Percentiles rank a stretch among this genome's conserved stretches.
These are phyloP conservation scores for Sclerurus mexicanus DNA, from an alignment of 2,113 vertebrate species.

Conservation along the genomic window DNA sequence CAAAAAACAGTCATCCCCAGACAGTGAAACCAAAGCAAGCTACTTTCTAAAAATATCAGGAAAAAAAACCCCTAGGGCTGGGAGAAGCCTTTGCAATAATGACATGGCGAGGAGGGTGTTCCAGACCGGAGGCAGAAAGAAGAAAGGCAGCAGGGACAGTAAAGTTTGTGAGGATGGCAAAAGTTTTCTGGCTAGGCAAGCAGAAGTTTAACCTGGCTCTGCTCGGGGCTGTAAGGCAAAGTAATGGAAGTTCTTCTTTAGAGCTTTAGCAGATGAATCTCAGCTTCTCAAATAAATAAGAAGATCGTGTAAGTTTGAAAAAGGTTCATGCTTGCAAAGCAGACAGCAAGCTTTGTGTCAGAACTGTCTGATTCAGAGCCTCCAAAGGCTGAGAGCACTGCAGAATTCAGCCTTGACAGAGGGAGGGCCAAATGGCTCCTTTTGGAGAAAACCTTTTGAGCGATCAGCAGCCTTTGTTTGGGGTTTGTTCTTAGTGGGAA, in stretches of 20 bases:
- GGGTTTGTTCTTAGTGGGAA: background rate
- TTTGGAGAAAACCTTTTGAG: background rate
- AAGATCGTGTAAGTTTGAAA: background rate
- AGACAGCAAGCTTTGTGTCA: background rate
- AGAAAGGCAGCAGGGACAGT: background rate
- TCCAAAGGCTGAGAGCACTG: background rate
- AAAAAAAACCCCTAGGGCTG: background rate
- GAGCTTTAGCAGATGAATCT: background rate
- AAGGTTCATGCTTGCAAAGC: background rate
- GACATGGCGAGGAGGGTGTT: background rate
- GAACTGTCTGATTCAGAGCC: background rate
- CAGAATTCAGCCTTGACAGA: background rate
- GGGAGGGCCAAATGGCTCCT: fast-evolving
- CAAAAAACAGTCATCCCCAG: conserved; percentile 8
- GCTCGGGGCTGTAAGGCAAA: background rate
- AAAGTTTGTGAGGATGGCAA: background rate
- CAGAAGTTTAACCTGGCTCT: background rate
- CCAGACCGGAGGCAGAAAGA: background rate
- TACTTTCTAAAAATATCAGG: conserved; percentile 47
- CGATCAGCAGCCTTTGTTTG: background rate
- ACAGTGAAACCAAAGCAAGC: conserved; percentile 34
- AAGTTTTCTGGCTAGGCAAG: background rate
- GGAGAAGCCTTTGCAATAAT: conserved; percentile 32
- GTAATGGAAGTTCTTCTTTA: background rate
- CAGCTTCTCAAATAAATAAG: background rate